Evolutionary conservation across 2,888 invertebrate species (phyloP), one percentile per base, ranked within the genome.

Genomic region (Brachyptera risi): DNA sequence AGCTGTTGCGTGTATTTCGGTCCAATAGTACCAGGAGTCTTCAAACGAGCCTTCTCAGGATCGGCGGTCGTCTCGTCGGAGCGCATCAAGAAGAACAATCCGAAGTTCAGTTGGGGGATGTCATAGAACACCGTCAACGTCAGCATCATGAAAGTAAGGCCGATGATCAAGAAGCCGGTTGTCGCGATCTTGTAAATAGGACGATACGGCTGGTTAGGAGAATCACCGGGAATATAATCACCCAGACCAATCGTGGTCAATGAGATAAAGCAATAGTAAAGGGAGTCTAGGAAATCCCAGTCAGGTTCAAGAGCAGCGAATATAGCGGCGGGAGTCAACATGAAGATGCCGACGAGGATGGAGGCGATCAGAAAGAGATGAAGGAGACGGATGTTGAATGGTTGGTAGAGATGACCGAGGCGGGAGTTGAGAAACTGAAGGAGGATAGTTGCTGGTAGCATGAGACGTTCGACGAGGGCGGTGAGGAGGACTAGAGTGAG

Each of bases 211-310:
- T 90, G 88, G 67, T 85, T 82, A 0, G 87, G 84, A 9, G 84
- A 80, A 71, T 92, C 92, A 0, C 91, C 91, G 0, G 93, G 93
- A 66, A 93, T 90, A 76, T 90, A 92, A 76, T 94, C 94, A 0
- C 93, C 93, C 1, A 94, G 80, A 13, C 93, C 91, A 70, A 94
- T 90, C 65, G 93, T 93, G 23, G 93, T 92, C 66, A 94, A 78
- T 13, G 92, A 92, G 69, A 94, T 90, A 78, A 93, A 92, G 76
- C 92, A 93, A 76, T 92, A 94, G 76, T 94, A 94, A 71, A 94
- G 82, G 0, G 92, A 87, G 77, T 94, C 94, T 66, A 94, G 78
- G 74, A 84, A 89, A 73, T 87, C 87, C 92, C 92, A 92, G 7
- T 84, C 85, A 0, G 87, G 85, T 74, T 94, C 94, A 64, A 94